These are phyloP conservation scores for Pyrocoelia pectoralis DNA, from an alignment of 2,888 invertebrate genomes.

Conservation along the genomic window DNA sequence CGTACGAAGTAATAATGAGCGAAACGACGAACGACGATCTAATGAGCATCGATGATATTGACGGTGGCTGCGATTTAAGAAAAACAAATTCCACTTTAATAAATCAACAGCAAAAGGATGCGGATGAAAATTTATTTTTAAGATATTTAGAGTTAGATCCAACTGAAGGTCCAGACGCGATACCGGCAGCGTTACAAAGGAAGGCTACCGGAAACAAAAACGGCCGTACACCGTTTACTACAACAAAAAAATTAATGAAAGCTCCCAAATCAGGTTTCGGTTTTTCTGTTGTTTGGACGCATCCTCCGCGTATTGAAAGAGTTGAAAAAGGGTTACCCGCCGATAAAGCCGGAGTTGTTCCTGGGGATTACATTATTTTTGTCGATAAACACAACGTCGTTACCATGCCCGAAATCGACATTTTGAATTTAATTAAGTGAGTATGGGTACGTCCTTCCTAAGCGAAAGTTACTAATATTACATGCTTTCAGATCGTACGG, in stretches of 20 bases:
- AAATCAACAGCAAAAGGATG: conserved; percentile 67
- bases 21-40: conserved; percentile 61
- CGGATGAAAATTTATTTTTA: conserved; percentile 77
- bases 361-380: conserved; percentile 89
- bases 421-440: conserved; percentile 65
- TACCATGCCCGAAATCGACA: conserved; percentile 79
- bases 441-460: conserved; percentile 33
- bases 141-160: conserved; percentile 83
- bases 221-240: conserved; percentile 85
- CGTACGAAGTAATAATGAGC: conserved; percentile 52
- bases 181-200: conserved; percentile 62
- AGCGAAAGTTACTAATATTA: too few species aligned
- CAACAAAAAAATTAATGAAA: conserved; percentile 69
- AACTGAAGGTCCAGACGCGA: conserved; percentile 70
- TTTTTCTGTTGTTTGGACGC: conserved; percentile 89
- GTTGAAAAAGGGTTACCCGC: conserved; percentile 84
- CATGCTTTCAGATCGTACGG: conserved; percentile 70
- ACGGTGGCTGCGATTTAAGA: conserved; percentile 47
- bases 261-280: conserved; percentile 71
- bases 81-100: conserved; percentile 48
- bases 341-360: conserved; percentile 81
- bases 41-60: conserved; percentile 54
- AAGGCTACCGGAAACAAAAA: conserved; percentile 63
- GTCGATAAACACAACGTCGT: conserved; percentile 89
- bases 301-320: conserved; percentile 85